phyloP scores from a whole-genome alignment of 1,140 invertebrate species.

The Eriosoma lanigerum region DNA sequence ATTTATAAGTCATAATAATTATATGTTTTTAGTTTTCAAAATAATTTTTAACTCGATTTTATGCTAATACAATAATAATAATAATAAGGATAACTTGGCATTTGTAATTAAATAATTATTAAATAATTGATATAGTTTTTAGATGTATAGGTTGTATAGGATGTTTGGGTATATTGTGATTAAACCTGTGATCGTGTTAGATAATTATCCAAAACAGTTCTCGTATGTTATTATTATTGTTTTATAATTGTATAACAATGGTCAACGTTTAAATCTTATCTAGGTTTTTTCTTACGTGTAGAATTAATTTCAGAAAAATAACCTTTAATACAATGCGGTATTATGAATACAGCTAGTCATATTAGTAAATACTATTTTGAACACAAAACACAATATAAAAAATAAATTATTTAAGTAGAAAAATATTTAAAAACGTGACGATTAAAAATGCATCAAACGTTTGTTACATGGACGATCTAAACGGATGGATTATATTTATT shows the following conservation, averaged over 20 bases:
- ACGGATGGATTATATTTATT: background rate
- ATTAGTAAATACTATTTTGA: background rate
- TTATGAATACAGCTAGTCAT: no score
- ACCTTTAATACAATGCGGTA: no score
- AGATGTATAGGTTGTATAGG: no score
- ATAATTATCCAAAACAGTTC: background rate
- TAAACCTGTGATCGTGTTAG: no score
- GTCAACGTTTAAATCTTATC: no score
- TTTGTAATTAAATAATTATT: no score
- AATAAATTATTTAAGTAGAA: background rate
- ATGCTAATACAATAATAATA: no score
- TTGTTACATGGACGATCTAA: background rate
- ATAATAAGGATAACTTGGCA: no score
- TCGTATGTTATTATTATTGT: background rate
- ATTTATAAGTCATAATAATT: background rate
- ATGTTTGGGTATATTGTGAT: no score
- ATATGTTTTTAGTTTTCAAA: background rate
- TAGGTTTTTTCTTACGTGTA: no score
- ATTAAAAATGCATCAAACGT: constrained; percentile 20
- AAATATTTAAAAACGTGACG: constrained; percentile 10
- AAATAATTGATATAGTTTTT: no score
- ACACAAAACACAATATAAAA: background rate
- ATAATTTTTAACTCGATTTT: background rate
- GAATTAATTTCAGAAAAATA: no score
- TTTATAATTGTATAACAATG: background rate